These are phyloP conservation scores for Spinibarbus caldwelli DNA, from an alignment of 2,797 vertebrate species.

Conservation along the genomic window DNA sequence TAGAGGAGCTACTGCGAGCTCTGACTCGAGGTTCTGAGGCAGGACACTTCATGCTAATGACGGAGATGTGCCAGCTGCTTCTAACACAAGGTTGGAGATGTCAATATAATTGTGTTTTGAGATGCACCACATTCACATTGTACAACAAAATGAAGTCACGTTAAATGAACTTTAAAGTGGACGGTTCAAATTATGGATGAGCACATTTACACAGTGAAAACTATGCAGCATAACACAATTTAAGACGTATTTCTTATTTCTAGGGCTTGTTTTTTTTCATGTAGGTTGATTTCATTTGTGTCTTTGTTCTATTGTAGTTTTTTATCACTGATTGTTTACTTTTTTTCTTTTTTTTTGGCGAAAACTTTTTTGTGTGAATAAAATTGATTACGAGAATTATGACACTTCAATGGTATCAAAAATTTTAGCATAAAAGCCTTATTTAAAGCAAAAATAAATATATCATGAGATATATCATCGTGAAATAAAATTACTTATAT, in stretches of 20 bases:
- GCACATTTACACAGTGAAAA: background rate
- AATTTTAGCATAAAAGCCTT: no score
- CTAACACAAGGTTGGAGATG: conserved; percentile 79
- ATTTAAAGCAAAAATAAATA: background rate
- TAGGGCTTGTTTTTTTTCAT: background rate
- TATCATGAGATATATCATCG: background rate
- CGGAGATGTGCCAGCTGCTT: conserved; percentile 79
- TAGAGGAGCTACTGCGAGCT: conserved; percentile 78
- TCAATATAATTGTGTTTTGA: background rate
- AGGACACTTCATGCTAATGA: conserved; percentile 80
- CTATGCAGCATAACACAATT: background rate
- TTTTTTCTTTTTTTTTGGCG: no score
- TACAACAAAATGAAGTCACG: background rate
- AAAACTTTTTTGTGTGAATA: no score
- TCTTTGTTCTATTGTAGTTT: background rate
- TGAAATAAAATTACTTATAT: no score
- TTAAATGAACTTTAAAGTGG: background rate
- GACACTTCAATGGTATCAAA: no score
- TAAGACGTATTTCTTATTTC: background rate
- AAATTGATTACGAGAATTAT: background rate
- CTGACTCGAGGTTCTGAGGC: conserved; percentile 76
- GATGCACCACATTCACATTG: no score
- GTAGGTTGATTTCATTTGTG: background rate
- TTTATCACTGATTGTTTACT: background rate
- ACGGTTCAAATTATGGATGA: background rate